Evolutionary conservation across 2,888 invertebrate species (phyloP).

Genomic region (Acrobasis suavella): DNA sequence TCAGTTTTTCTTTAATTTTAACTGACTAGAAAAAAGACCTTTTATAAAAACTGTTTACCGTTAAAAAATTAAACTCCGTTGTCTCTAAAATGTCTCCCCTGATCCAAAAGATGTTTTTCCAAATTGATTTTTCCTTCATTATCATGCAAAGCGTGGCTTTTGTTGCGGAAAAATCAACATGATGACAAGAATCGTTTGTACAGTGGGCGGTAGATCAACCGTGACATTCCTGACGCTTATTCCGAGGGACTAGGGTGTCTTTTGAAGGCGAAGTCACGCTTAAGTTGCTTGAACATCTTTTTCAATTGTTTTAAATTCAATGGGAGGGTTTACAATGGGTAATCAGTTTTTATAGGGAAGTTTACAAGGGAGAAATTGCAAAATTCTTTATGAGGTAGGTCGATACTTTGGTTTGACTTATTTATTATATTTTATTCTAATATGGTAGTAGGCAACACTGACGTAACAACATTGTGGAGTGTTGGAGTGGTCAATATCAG

Average conservation of each 20-base stretch:
- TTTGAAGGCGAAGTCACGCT: not conserved
- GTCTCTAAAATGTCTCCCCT: constrained; percentile 4
- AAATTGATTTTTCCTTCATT: constrained; percentile 13
- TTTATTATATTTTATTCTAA: too few species aligned
- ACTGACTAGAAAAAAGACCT: too few species aligned
- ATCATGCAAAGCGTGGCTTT: not conserved
- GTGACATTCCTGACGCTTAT: not conserved
- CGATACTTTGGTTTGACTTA: too few species aligned
- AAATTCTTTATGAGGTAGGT: not conserved
- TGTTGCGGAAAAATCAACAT: constrained; percentile 14
- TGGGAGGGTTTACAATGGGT: not conserved
- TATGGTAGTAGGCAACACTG: too few species aligned
- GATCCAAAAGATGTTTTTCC: constrained; percentile 3
- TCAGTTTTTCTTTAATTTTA: too few species aligned
- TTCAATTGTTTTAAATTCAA: not conserved
- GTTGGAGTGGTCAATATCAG: too few species aligned
- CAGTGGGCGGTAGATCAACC: not conserved
- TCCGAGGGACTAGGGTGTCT: too few species aligned
- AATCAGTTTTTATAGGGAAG: not conserved
- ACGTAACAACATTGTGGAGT: too few species aligned
- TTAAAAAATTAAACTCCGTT: not conserved
- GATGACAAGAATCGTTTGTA: constrained; percentile 8
- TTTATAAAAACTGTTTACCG: too few species aligned
- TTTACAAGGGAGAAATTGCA: not conserved
- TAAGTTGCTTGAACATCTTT: not conserved